Evolutionary conservation across 2,888 invertebrate species (phyloP).

Genomic region (Sthenelais limicola): DNA sequence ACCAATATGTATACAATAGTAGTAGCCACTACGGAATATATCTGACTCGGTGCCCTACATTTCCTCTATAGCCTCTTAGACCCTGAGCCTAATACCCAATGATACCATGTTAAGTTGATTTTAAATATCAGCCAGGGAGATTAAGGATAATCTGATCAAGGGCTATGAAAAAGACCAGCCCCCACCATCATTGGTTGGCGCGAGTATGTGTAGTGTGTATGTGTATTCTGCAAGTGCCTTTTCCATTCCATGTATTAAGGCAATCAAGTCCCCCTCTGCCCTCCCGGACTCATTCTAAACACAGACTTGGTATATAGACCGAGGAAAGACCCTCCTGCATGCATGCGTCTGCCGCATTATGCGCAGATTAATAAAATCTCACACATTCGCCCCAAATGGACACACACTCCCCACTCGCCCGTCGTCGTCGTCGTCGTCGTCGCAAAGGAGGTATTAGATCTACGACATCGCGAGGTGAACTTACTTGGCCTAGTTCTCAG

Average conservation of each 20-base stretch:
- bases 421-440: too few relatives aligned
- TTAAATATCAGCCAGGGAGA: slow-evolving; percentile 37
- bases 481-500: slow-evolving; percentile 35
- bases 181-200: slow-evolving; percentile 8
- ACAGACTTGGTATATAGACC: background rate
- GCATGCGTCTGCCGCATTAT: slow-evolving; percentile 28
- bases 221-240: background rate
- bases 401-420: background rate
- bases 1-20: too few relatives aligned
- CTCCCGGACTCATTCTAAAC: slow-evolving; percentile 4
- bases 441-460: slow-evolving; percentile 33
- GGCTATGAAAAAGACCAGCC: slow-evolving; percentile 3
- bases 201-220: slow-evolving; percentile 7
- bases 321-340: background rate
- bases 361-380: slow-evolving; percentile 17
- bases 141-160: slow-evolving; percentile 38
- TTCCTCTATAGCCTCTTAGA: slow-evolving; percentile 25
- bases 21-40: background rate
- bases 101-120: slow-evolving; percentile 39
- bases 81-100: slow-evolving; percentile 26
- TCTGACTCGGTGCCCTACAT: slow-evolving; percentile 29
- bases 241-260: background rate
- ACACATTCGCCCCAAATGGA: slow-evolving; percentile 21
- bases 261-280: too few relatives aligned
- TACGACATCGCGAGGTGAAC: slow-evolving; percentile 25